These are phyloP conservation scores for Sesamia nonagrioides DNA, from an alignment of 1,140 invertebrate species.

Conservation along the genomic window DNA sequence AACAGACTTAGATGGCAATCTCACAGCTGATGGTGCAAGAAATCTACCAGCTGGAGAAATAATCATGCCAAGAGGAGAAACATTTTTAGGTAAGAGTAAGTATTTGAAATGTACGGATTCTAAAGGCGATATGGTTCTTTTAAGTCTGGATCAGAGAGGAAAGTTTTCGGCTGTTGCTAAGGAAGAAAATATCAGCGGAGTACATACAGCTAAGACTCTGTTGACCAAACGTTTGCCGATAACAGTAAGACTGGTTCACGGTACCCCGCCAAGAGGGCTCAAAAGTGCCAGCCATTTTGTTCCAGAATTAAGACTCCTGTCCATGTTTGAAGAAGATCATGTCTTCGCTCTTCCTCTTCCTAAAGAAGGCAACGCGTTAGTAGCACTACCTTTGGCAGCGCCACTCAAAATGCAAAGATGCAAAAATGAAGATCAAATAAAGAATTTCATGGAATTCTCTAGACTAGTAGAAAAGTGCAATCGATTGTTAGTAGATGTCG, in stretches of 20 bases:
- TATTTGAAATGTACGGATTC: constrained; percentile 95
- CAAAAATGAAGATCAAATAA: constrained; percentile 94
- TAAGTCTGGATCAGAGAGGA: constrained; percentile 95
- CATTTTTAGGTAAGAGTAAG: constrained; percentile 90
- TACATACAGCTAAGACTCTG: constrained; percentile 95
- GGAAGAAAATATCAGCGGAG: constrained; percentile 97
- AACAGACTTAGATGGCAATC: constrained; percentile 89
- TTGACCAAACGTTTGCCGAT: constrained; percentile 95
- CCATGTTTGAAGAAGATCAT: constrained; percentile 95
- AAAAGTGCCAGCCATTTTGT: constrained; percentile 94
- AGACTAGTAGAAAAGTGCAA: constrained; percentile 93
- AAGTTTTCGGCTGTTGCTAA: constrained; percentile 96
- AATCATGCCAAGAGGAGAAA: constrained; percentile 92
- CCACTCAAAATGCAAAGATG: constrained; percentile 95
- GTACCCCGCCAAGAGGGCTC: constrained; percentile 93
- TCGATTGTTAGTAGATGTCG: constrained; percentile 93
- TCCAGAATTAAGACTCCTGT: constrained; percentile 93
- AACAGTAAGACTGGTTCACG: constrained; percentile 96
- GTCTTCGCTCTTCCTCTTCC: constrained; percentile 95
- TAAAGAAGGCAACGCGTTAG: constrained; percentile 92
- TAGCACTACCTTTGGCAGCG: constrained; percentile 94
- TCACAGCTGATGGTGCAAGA: constrained; percentile 92
- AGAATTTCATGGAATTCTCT: constrained; percentile 93
- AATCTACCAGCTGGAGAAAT: constrained; percentile 93
- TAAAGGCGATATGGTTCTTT: constrained; percentile 94